These are phyloP conservation scores for Gila robusta DNA, from an alignment of 2,797 vertebrate genomes.

Conservation along the genomic window DNA sequence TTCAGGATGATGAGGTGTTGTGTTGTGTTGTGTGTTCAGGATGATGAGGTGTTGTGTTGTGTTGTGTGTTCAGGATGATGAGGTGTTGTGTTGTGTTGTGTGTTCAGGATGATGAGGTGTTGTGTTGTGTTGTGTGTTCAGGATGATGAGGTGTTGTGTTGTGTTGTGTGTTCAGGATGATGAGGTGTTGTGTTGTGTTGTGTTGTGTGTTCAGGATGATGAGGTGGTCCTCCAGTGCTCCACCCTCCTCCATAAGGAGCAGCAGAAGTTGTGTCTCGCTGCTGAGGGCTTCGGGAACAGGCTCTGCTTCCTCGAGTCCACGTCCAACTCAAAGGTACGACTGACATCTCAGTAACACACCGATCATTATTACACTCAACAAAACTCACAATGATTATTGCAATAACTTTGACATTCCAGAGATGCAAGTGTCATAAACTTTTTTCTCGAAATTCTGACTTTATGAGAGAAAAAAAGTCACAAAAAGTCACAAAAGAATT, in stretches of 20 bases:
- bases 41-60: too few species aligned
- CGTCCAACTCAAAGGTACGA: constrained; percentile 94
- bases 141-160: too few species aligned
- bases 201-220: constrained; percentile 82
- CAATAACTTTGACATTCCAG: background rate
- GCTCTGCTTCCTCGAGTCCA: constrained; percentile 96
- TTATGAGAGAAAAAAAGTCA: background rate
- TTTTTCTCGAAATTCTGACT: too few species aligned
- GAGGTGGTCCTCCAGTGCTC: constrained; percentile 96
- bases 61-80: too few species aligned
- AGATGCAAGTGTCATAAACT: background rate
- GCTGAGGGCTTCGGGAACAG: constrained; percentile 97
- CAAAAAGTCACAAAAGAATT: background rate
- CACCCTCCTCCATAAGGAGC: constrained; percentile 90
- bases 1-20: too few species aligned
- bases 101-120: too few species aligned
- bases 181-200: too few species aligned
- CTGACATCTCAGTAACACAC: background rate
- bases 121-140: too few species aligned
- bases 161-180: too few species aligned
- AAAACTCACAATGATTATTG: background rate
- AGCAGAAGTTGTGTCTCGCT: constrained; percentile 93
- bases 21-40: too few species aligned
- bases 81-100: too few species aligned
- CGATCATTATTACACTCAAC: background rate